Percentiles rank a stretch among this genome's conserved stretches.
Evolutionary conservation across 2,113 vertebrate species (phyloP).

Genomic region (Sinocyclocheilus grahami): DNA sequence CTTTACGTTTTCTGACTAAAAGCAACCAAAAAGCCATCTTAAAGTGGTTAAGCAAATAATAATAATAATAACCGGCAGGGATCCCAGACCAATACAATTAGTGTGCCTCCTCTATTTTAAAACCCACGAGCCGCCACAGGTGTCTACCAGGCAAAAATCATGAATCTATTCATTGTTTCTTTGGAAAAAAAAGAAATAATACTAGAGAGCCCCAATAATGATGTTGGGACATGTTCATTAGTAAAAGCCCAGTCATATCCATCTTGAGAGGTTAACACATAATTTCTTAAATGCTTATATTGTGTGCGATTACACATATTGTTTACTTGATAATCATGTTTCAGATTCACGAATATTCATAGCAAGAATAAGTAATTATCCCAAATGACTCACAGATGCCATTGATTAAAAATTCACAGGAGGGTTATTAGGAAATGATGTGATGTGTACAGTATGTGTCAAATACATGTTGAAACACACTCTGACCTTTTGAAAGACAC

Average conservation of each 20-base stretch:
- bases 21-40: too few species aligned
- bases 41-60: too few species aligned
- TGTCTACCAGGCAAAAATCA: not conserved
- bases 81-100: too few species aligned
- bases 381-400: not conserved
- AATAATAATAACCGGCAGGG: too few species aligned
- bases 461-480: not conserved
- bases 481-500: not conserved
- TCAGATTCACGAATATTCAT: constrained; percentile 9
- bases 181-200: not conserved
- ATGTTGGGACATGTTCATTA: not conserved
- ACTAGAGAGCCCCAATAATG: not conserved
- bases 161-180: not conserved
- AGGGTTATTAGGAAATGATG: not conserved
- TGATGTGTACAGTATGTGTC: not conserved
- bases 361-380: not conserved
- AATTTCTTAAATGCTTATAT: not conserved
- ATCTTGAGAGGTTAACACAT: not conserved
- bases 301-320: not conserved
- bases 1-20: too few species aligned
- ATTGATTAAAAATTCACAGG: constrained; percentile 8
- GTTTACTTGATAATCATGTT: not conserved
- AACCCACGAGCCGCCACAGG: too few species aligned
- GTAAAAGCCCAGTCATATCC: not conserved
- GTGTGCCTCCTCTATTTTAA: too few species aligned